Evolutionary conservation across 1,140 invertebrate species (phyloP), one percentile per base, ranked within the genome.

Genomic region (Drosophila funebris): DNA sequence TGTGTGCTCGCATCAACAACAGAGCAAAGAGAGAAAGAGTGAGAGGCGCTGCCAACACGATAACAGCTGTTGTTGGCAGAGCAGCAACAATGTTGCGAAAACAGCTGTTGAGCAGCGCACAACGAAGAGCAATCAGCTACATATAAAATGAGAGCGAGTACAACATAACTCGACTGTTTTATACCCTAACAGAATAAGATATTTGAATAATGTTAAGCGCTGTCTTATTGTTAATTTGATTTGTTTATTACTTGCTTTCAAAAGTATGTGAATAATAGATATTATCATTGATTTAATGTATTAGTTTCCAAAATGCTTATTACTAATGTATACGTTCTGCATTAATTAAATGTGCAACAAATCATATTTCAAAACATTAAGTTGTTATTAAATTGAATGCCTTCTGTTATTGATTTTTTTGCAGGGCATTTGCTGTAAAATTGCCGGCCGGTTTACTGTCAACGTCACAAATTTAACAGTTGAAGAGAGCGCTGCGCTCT

Each of bases 381-480:
- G 24, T 14, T n/a, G 8, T 56, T 33, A 11, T 29, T 14, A 39
- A 41, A 48, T n/a, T 41, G 14, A 5, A 18, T 18, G 3, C 8
- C 2, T 8, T 11, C 48, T 53, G 22, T 70, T 44, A 66, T 33
- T 16, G 56, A 41, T 48, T 33, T 50, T 3, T 4, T 41, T 37
- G 50, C 37, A 58, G 62, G 20, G 69, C 24, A 72, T 14, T 54
- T 41, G 9, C 54, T 41, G 37, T 66, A 9, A 73, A 83, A 75
- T 67, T 44, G 73, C 79, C 84, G 85, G 84, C 84, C 83, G 77
- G 77, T 81, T 83, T 81, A 73, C 52, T 70, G 78, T 56, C 67
- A 72, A 75, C 80, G 76, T 85, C 81, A 84, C 81, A 80, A 68
- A 58, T 63, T 85, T 85, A 84, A 84, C 82, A 87, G 82, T 82